Conservation (phyloP, 2,113 vertebrate genomes). For the Phodopus roborovskii region DNA sequence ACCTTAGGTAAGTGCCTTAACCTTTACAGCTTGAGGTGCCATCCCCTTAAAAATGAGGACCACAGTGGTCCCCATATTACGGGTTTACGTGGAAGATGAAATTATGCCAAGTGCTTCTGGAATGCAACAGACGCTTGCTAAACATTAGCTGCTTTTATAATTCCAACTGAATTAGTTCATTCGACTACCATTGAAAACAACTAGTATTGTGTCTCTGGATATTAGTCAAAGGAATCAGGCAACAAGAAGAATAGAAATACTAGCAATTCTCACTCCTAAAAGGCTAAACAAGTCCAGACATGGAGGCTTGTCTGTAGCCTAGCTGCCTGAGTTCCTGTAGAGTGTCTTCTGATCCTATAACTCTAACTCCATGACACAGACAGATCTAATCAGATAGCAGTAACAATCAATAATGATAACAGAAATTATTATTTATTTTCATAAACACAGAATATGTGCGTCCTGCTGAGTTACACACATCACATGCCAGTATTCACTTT, state of each 20-base stretch:
- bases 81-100: background rate
- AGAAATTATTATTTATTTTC: slow-evolving; percentile 76
- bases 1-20: background rate
- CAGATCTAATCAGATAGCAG: slow-evolving; percentile 69
- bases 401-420: slow-evolving; percentile 74
- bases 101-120: background rate
- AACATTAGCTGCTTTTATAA: background rate
- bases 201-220: background rate
- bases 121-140: background rate
- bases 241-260: background rate
- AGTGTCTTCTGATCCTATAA: slow-evolving; percentile 3
- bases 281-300: background rate
- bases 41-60: background rate
- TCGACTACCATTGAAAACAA: background rate
- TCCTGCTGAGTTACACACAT: slow-evolving; percentile 68
- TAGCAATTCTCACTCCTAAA: background rate
- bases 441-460: background rate
- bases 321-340: background rate
- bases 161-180: background rate
- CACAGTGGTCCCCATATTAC: background rate
- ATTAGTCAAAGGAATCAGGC: background rate
- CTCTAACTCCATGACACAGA: slow-evolving; percentile 53
- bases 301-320: background rate
- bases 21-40: background rate
- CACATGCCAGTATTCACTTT: slow-evolving; percentile 53